Evolutionary conservation across 2,888 invertebrate genomes (phyloP).

Genomic region (Tetragnatha montana): DNA sequence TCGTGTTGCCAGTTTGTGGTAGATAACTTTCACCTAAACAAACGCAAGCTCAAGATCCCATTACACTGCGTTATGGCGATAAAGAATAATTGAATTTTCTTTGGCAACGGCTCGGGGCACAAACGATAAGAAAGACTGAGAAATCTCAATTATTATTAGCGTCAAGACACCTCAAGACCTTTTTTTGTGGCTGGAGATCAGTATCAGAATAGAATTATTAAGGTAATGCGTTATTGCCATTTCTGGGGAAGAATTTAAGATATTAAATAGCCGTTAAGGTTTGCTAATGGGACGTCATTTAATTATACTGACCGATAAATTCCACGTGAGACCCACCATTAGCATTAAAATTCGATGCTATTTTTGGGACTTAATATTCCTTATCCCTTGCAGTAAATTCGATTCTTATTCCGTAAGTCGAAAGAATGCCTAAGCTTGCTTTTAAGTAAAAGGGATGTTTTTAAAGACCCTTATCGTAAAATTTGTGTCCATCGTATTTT

Average conservation of each 20-base stretch:
- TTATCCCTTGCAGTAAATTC: not conserved
- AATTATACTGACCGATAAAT: constrained; percentile 28
- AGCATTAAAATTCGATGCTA: not conserved
- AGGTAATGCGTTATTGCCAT: not conserved
- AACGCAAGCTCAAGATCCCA: not conserved
- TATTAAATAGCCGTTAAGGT: constrained; percentile 40
- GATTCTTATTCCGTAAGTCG: not conserved
- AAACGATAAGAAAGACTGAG: not conserved
- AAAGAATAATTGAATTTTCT: constrained; percentile 1
- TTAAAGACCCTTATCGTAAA: not conserved
- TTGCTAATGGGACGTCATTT: constrained; percentile 28
- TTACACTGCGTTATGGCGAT: not conserved
- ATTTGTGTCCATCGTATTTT: not conserved
- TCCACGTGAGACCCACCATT: constrained; percentile 1
- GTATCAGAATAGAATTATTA: constrained; percentile 17
- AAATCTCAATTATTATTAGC: constrained; percentile 40
- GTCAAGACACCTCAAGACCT: not conserved
- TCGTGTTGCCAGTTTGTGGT: not conserved
- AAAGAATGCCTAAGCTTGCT: not conserved
- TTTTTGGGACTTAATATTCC: not conserved
- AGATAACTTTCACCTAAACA: not conserved
- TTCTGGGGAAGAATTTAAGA: not conserved
- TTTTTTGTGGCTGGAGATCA: not conserved
- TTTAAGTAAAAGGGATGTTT: not conserved
- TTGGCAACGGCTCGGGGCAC: not conserved